Conservation (phyloP, 1,140 invertebrate species). For the Caenorhabditis briggsae region DNA sequence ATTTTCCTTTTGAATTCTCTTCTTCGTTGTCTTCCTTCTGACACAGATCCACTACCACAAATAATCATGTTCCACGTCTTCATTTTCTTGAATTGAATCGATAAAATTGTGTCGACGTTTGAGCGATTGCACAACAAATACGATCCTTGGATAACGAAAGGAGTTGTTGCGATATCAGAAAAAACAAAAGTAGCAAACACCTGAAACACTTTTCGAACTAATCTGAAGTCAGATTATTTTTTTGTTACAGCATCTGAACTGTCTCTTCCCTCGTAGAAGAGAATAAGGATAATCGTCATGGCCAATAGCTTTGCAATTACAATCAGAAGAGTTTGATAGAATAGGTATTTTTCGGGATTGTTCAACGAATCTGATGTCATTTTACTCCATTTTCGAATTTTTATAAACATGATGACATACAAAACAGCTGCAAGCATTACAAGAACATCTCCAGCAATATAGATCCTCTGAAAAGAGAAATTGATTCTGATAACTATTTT, state of each 20-base stretch:
- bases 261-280: background rate
- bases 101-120: constrained; percentile 2
- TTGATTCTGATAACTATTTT: background rate
- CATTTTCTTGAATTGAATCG: constrained; percentile 23
- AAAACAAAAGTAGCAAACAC: background rate
- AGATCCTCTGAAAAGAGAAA: background rate
- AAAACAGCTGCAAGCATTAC: background rate
- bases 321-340: constrained; percentile 6
- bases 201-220: background rate
- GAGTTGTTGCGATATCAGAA: background rate
- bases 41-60: background rate
- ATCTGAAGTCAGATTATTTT: too few species aligned
- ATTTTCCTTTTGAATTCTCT: constrained; percentile 30
- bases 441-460: background rate
- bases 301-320: background rate
- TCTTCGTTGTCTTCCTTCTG: background rate
- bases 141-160: constrained; percentile 5
- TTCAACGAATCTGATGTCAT: background rate
- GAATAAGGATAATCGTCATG: background rate
- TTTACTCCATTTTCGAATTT: constrained; percentile 6
- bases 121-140: background rate
- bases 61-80: constrained; percentile 20
- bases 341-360: background rate
- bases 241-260: background rate
- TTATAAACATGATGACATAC: background rate